These are phyloP conservation scores for Actenoides lindsayi DNA, from an alignment of 2,113 vertebrate genomes.

Conservation along the genomic window DNA sequence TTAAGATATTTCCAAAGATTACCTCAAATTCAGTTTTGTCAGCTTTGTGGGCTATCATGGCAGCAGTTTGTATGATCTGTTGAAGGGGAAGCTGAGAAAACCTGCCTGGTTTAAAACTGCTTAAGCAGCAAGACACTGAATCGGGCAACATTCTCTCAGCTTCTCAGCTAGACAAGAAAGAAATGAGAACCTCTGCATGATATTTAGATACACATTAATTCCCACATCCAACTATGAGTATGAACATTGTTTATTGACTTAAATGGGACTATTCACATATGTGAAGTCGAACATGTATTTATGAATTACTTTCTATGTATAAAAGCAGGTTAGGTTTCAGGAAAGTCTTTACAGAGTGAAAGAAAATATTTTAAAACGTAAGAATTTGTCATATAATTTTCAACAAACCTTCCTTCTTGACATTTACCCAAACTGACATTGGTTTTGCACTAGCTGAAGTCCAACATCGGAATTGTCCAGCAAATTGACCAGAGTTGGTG, in stretches of 20 bases:
- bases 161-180: not conserved
- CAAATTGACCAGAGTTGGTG: constrained; percentile 69
- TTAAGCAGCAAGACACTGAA: not conserved
- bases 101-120: not conserved
- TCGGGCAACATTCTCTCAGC: not conserved
- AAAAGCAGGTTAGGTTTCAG: not conserved
- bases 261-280: not conserved
- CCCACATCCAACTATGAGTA: not conserved
- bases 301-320: not conserved
- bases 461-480: constrained; percentile 76
- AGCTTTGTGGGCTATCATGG: not conserved
- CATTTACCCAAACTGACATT: constrained; percentile 79
- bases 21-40: not conserved
- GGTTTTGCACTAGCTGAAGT: constrained; percentile 67
- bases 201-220: not conserved
- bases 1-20: not conserved
- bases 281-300: not conserved
- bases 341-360: not conserved
- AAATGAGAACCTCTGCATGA: not conserved
- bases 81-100: not conserved
- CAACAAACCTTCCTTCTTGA: constrained; percentile 79
- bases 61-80: not conserved
- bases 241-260: not conserved
- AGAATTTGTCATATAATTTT: constrained; percentile 58
- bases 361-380: not conserved